Evolutionary conservation across 2,113 vertebrate genomes (phyloP), one percentile per base, ranked within the genome.

Genomic region (Anguilla rostrata): DNA sequence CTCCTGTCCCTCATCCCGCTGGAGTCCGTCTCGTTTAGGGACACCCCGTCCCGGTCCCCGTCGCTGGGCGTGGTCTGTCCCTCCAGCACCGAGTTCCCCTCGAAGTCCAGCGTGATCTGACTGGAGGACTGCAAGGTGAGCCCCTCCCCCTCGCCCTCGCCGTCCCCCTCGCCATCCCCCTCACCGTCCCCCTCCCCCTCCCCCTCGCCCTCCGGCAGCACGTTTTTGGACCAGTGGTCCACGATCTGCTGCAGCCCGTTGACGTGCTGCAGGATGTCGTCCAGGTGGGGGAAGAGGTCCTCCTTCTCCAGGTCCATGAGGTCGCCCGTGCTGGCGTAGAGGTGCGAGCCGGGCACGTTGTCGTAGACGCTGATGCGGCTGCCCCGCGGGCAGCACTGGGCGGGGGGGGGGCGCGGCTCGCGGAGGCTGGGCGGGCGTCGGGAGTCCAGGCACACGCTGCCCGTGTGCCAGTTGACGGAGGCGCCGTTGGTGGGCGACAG

Each of bases 311-410:
- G 89, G 92, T 99, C 98, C 94, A 98, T 85, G 46, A 99, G 96
- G 86, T 99, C 98, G 0, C 98, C 98, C 0, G 98, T 99, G 94
- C 98, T 99, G 90, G 98, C 98, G 0, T 98, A 99, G 43, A 99
- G 94, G 83, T 99, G 98, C 20, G 97, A 98, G 60, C 97, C 97
- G 0, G 98, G 98, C n/a, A 99, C 98, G 0, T 99, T 99, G 94
- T 99, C 95, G 4, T 96, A 96, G 49, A 96, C 93, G 39, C 95
- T 96, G 26, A 93, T 94, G 78, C 98, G 94, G 89, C 98, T 99
- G 78, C 97, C 97, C 83, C 96, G 95, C 5, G 97, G 96, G 92
- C 96, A 97, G 91, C 96, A 95, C 53, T 95, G 94, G 29, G 93
- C 94, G 80, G 95, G 88, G 29, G 95, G 88, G 29, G 97, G 92